Base-by-base conservation (phyloP, 64 coral and sea anemone genomes). In the Porites australiensis region DNA sequence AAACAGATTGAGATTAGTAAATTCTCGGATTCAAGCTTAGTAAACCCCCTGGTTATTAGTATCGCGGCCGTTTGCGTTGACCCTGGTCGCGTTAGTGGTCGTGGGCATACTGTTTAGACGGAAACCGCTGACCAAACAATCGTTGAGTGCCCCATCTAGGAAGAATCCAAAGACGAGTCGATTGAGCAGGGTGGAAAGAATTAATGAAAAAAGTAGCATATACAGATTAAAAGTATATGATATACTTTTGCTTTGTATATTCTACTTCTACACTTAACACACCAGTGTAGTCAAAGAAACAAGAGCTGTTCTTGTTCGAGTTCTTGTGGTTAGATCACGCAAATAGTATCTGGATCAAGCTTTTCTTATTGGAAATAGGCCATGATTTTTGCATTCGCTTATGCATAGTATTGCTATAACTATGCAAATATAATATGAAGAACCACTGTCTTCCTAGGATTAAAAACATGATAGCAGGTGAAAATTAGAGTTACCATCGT, bases 1-100 rank as follows among this genome's bases (percentile, higher is more conserved):
- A 64, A 50, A 61, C 43, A 51, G 59, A 53, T 6, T 0, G 18
- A 61, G 70, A 50, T 12, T 50, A 78, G 23, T 37, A 13, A 15
- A 84, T 37, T 71, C 68, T 70, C 10, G 23, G 50, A 80, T 82
- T 20, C 58, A 45, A 83, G 75, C 70, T 73, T 98, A 65, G 61
- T 99, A 10, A 99, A 99, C 19, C 94, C 94, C 88, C 77, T 99
- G 82, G 91, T 99, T 23, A 94, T 99, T 69, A 94, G 92, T 21
- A 93, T 99, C 75, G 78, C 91, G 19, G 91, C 58, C 19, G 63
- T 99, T 44, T 99, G 98, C 52, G 50, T 91, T 9, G 64, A n/a
- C 96, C 10, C 44, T 95, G 55, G 14, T 91, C 54, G 82, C 83
- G 8, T 77, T 95, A 12, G 66, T 91, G 7, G 83, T 91, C n/a